These are phyloP conservation scores for Teleopsis dalmanni DNA, from an alignment of 1,140 invertebrate genomes.

Conservation along the genomic window DNA sequence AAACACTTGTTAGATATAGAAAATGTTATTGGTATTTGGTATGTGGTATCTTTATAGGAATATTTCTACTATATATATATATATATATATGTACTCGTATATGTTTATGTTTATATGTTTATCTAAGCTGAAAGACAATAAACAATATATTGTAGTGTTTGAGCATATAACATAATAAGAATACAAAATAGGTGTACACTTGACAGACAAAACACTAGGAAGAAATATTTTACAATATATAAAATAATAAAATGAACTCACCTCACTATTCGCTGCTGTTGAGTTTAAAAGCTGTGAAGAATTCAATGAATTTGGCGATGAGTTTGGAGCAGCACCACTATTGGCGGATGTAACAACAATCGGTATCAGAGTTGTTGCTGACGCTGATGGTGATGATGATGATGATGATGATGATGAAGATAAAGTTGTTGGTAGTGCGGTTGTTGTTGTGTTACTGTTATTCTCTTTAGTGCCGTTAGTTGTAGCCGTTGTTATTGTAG, in stretches of 20 bases:
- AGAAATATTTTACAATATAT: too few species aligned
- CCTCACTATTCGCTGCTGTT: conserved; percentile 23
- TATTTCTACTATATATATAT: too few species aligned
- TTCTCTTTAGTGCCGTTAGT: conserved; percentile 43
- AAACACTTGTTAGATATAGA: too few species aligned
- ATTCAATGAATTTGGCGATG: conserved; percentile 8
- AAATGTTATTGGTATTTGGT: too few species aligned
- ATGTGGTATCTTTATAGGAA: too few species aligned
- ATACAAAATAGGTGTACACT: too few species aligned
- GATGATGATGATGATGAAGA: conserved; percentile 10
- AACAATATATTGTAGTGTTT: too few species aligned
- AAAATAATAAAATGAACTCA: conserved; percentile 25
- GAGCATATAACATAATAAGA: too few species aligned
- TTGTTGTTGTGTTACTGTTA: conserved; percentile 42
- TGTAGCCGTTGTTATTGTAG: conserved; percentile 17
- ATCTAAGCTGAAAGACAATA: too few species aligned
- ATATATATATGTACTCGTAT: too few species aligned
- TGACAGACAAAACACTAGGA: too few species aligned
- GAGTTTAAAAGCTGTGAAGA: conserved; percentile 7
- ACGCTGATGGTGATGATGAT: conserved; percentile 8
- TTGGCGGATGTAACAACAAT: conserved; percentile 24
- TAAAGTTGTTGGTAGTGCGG: conserved; percentile 18
- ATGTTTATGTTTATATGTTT: too few species aligned
- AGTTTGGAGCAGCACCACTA: conserved; percentile 2
- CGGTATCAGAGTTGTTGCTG: conserved; percentile 26